Evolutionary conservation across 1,140 invertebrate species (phyloP).

Genomic region (Notospermus geniculatus): DNA sequence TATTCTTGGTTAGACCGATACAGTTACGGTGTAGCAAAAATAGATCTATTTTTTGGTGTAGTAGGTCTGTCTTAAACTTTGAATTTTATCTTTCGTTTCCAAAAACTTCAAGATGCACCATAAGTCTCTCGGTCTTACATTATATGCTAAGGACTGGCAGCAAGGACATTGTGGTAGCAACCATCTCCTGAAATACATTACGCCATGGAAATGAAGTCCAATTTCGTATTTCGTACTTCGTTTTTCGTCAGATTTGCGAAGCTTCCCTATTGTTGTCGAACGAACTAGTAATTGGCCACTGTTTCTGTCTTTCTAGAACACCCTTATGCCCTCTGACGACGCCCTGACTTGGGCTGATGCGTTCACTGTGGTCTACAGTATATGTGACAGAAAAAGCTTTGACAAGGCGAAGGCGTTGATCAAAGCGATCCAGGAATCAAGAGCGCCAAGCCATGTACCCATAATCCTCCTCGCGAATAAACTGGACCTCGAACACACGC

Average conservation of each 20-base stretch:
- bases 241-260: too few relatives aligned
- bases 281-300: slow-evolving; percentile 11
- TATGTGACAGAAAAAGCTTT: slow-evolving; percentile 73
- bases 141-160: too few relatives aligned
- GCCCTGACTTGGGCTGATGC: slow-evolving; percentile 80
- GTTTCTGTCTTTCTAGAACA: slow-evolving; percentile 48
- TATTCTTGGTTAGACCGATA: too few relatives aligned
- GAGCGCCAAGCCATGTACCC: slow-evolving; percentile 50
- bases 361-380: slow-evolving; percentile 81
- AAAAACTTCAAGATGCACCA: too few relatives aligned
- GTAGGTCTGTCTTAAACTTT: too few relatives aligned
- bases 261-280: too few relatives aligned
- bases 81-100: too few relatives aligned
- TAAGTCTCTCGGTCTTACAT: too few relatives aligned
- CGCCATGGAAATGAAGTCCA: too few relatives aligned
- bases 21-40: too few relatives aligned
- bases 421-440: slow-evolving; percentile 65
- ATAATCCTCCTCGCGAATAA: slow-evolving; percentile 78
- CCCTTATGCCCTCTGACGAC: slow-evolving; percentile 70
- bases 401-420: slow-evolving; percentile 70
- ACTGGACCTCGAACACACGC: slow-evolving; percentile 77
- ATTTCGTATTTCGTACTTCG: too few relatives aligned
- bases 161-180: slow-evolving; percentile 18
- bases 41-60: too few relatives aligned
- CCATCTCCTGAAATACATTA: slow-evolving; percentile 11